A percentile compares a stretch with the other conserved stretches of the same genome.
These are phyloP conservation scores for Remorina albescens DNA, from an alignment of 2,797 vertebrate species.

Conservation along the genomic window DNA sequence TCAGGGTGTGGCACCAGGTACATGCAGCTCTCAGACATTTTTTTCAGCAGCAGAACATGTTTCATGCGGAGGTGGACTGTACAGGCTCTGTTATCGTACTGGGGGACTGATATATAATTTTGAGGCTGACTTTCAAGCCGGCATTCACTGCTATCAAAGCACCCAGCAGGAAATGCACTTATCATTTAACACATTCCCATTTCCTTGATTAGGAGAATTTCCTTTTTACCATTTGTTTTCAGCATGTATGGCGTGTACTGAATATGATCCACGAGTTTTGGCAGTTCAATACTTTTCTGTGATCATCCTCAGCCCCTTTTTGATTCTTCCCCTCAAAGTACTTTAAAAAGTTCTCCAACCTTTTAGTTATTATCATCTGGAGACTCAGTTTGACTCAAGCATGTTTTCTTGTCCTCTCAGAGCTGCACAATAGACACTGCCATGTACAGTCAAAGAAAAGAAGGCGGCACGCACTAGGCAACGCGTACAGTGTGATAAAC, in stretches of 20 bases:
- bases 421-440: not conserved
- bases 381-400: not conserved
- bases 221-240: not conserved
- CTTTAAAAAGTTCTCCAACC: conserved; percentile 5
- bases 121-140: not conserved
- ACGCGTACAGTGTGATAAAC: not conserved
- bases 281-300: not conserved
- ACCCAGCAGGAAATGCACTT: conserved; percentile 54
- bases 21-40: not conserved
- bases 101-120: not conserved
- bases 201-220: conserved; percentile 48
- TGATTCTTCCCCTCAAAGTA: not conserved
- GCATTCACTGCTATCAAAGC: conserved; percentile 29
- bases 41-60: conserved; percentile 2
- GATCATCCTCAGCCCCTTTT: conserved; percentile 2
- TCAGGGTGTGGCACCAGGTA: conserved; percentile 39
- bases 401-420: not conserved
- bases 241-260: too few species aligned
- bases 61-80: not conserved
- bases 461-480: not conserved
- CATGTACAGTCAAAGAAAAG: conserved; percentile 5
- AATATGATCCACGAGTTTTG: too few species aligned
- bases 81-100: not conserved
- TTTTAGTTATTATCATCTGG: not conserved
- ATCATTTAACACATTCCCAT: conserved; percentile 35